These are phyloP conservation scores for Drosophila parabipectinata DNA, from an alignment of 1,140 invertebrate genomes.

Conservation along the genomic window DNA sequence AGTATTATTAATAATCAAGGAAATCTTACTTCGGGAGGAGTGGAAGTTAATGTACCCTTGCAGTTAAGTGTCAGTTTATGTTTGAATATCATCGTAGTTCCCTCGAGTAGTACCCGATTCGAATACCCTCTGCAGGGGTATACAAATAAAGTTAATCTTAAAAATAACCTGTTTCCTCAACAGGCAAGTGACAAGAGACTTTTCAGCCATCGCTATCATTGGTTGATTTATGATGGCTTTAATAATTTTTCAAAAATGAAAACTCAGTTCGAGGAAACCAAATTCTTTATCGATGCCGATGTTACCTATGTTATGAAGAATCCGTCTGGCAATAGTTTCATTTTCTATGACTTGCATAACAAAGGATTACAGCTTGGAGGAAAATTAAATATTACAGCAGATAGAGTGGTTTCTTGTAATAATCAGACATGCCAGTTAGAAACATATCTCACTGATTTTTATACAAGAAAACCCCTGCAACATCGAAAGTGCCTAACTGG, in stretches of 20 bases:
- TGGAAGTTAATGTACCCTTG: too few species aligned
- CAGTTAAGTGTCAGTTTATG: too few species aligned
- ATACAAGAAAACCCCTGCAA: constrained; percentile 49
- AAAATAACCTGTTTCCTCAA: not conserved
- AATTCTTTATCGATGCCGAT: constrained; percentile 57
- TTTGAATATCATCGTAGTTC: too few species aligned
- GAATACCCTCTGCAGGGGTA: too few species aligned
- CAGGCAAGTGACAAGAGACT: constrained; percentile 43
- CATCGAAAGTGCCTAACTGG: constrained; percentile 62
- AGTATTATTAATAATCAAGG: not conserved
- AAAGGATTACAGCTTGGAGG: constrained; percentile 67
- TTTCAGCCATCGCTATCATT: constrained; percentile 57
- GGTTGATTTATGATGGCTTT: constrained; percentile 61
- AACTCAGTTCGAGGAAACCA: constrained; percentile 28
- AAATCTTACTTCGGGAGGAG: not conserved
- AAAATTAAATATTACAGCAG: constrained; percentile 63
- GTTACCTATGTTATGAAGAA: constrained; percentile 46
- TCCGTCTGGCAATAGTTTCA: constrained; percentile 3
- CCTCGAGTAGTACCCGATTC: too few species aligned
- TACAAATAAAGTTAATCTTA: too few species aligned
- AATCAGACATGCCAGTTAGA: constrained; percentile 21
- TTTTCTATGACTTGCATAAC: constrained; percentile 73
- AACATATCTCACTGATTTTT: constrained; percentile 61
- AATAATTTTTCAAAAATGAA: constrained; percentile 21
- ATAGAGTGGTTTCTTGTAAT: constrained; percentile 61